Conservation (phyloP, 1,140 invertebrate genomes). For the Zaprionus africanus region DNA sequence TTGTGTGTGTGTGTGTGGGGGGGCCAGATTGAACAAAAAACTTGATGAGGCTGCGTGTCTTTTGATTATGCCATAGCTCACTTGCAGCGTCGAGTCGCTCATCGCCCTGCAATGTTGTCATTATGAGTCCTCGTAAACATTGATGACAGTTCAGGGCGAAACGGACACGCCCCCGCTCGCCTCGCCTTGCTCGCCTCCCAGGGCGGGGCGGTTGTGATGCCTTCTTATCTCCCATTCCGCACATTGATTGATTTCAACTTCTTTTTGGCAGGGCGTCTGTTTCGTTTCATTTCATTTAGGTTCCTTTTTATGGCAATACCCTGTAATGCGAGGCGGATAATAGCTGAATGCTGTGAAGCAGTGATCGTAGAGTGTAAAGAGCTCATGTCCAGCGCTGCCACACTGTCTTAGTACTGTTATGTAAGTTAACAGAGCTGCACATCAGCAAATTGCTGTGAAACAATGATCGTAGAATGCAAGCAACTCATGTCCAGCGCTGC, state of each 20-base stretch:
- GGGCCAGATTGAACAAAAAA: slow-evolving; percentile 44
- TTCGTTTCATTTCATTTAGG: slow-evolving; percentile 16
- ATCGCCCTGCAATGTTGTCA: slow-evolving; percentile 55
- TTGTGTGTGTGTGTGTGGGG: slow-evolving; percentile 5
- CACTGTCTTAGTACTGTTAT: background rate
- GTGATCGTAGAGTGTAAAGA: background rate
- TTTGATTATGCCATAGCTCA: slow-evolving; percentile 70
- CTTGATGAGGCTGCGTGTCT: slow-evolving; percentile 76
- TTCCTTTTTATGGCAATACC: slow-evolving; percentile 18
- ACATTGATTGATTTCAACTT: slow-evolving; percentile 66
- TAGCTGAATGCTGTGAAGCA: slow-evolving; percentile 23
- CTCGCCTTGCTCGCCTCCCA: background rate
- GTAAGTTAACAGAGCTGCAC: background rate
- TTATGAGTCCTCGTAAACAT: slow-evolving; percentile 78
- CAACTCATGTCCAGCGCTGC: background rate
- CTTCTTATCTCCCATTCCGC: slow-evolving; percentile 14
- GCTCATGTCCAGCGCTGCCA: background rate
- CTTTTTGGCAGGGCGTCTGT: slow-evolving; percentile 15
- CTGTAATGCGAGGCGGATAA: background rate
- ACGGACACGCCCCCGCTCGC: slow-evolving; percentile 18
- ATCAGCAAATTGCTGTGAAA: slow-evolving; percentile 24
- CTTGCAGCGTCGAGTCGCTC: slow-evolving; percentile 35
- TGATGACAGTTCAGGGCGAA: slow-evolving; percentile 69
- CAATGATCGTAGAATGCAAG: slow-evolving; percentile 1
- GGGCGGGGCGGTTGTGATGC: background rate